Evolutionary conservation across 2,888 invertebrate genomes (phyloP).

Genomic region (Amphipyra tragopoginis): DNA sequence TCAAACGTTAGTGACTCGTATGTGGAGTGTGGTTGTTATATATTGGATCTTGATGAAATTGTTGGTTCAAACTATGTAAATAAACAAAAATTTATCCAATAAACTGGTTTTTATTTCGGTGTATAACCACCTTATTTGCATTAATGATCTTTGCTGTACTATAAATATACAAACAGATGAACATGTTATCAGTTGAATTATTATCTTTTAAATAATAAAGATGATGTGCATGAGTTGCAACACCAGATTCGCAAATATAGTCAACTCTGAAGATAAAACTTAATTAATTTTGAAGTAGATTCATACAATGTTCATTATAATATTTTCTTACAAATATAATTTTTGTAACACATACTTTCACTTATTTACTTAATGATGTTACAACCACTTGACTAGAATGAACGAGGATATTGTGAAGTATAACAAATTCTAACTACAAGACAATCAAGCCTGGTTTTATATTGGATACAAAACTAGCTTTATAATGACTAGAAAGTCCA

Average conservation of each 20-base stretch:
- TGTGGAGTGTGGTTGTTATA: conserved; percentile 10
- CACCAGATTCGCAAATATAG: too few relatives aligned
- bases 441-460: background rate
- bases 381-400: conserved; percentile 32
- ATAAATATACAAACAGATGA: too few relatives aligned
- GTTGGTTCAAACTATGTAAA: conserved; percentile 24
- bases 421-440: conserved; percentile 11
- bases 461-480: background rate
- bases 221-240: too few relatives aligned
- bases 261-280: too few relatives aligned
- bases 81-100: conserved; percentile 32
- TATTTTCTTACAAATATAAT: background rate
- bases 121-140: too few relatives aligned
- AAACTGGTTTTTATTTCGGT: conserved; percentile 4
- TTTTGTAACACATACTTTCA: background rate
- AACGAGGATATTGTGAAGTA: background rate
- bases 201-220: too few relatives aligned
- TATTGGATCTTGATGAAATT: conserved; percentile 11
- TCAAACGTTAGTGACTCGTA: conserved; percentile 1
- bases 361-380: background rate
- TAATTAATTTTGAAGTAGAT: background rate
- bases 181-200: too few relatives aligned
- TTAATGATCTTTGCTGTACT: too few relatives aligned
- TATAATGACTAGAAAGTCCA: conserved; percentile 10
- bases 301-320: background rate